phyloP scores from a whole-genome alignment of 2,888 invertebrate species.

The Ophion obscuratus region DNA sequence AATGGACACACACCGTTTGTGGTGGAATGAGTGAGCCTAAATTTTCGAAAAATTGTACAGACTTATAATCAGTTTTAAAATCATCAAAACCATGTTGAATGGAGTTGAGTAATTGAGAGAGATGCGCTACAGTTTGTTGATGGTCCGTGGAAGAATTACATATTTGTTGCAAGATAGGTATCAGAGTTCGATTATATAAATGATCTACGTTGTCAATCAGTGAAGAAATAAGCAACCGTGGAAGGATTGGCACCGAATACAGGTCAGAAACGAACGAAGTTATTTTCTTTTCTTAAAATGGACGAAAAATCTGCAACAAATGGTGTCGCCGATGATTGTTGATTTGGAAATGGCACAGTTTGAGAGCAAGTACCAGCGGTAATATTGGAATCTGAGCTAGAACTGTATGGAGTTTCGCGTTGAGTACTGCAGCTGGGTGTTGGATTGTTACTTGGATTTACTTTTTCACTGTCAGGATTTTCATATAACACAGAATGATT shows the following conservation, averaged over 20 bases:
- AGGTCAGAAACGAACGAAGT: conserved; percentile 7
- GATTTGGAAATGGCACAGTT: background rate
- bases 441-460: background rate
- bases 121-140: background rate
- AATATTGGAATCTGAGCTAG: background rate
- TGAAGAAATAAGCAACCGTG: background rate
- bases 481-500: background rate
- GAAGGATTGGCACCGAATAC: background rate
- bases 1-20: conserved; percentile 26
- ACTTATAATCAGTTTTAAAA: background rate
- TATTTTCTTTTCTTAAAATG: background rate
- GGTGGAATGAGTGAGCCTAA: conserved; percentile 38
- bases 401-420: too few species aligned
- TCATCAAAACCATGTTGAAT: background rate
- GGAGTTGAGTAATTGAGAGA: background rate
- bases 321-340: background rate
- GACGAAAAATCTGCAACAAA: background rate
- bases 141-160: background rate
- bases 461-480: background rate
- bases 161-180: conserved; percentile 2
- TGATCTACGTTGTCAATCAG: background rate
- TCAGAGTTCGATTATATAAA: background rate
- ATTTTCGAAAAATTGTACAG: background rate
- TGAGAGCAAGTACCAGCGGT: background rate
- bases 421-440: background rate